Percentiles rank a stretch among this genome's conserved stretches.
phyloP scores from a whole-genome alignment of 2,113 vertebrate species.

The Phyllostomus discolor region DNA sequence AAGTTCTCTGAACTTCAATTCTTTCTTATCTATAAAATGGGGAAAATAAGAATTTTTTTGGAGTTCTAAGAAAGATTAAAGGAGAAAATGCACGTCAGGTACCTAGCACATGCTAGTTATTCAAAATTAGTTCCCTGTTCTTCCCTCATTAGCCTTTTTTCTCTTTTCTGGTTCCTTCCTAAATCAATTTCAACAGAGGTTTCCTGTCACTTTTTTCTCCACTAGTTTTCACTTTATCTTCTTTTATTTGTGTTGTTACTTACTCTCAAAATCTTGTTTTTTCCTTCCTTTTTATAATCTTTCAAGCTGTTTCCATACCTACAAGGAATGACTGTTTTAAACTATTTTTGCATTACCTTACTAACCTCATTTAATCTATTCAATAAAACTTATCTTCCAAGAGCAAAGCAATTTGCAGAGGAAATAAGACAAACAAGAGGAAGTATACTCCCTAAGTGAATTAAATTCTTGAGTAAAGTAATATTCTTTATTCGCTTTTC shows the following conservation, averaged over 20 bases:
- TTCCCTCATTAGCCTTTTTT: neutral
- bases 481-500: neutral
- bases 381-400: conserved; percentile 10
- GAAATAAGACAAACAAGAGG: conserved; percentile 37
- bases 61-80: neutral
- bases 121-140: neutral
- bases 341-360: neutral
- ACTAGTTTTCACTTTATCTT: conserved; percentile 6
- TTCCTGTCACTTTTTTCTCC: neutral
- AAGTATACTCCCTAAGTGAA: neutral
- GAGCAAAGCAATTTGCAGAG: conserved; percentile 19
- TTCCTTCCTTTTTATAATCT: conserved; percentile 18
- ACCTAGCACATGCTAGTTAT: neutral
- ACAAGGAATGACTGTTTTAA: conserved; percentile 22
- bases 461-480: conserved; percentile 36
- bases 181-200: neutral
- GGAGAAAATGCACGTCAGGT: neutral
- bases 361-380: conserved; percentile 19
- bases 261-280: neutral
- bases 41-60: neutral
- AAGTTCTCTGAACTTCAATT: neutral
- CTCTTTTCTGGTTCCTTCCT: neutral
- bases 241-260: neutral
- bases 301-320: neutral
- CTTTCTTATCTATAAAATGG: neutral